Evolutionary conservation across 2,113 vertebrate genomes (phyloP), one percentile per base, ranked within the genome.

Genomic region (Chaetodon auriga): DNA sequence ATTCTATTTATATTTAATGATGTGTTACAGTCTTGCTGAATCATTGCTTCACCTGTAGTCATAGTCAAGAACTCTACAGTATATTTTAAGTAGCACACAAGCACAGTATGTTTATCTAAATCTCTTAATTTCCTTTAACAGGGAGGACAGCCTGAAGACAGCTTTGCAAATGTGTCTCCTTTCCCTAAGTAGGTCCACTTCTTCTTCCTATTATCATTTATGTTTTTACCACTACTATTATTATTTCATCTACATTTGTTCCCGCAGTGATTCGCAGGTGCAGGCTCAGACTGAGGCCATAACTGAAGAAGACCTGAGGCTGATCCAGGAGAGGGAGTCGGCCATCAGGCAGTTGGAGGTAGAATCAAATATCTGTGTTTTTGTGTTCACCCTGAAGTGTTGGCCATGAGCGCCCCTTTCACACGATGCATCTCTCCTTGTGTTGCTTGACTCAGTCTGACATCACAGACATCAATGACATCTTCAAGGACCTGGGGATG

Each of bases 401-500:
- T 10, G 53, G 19, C 21, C 19, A 10, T 7, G 21, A 70, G 8
- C 18, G 21, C 18, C 7, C 1, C 19, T 19, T 38, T 21, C n/a
- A 57, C 30, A 21, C 75, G n/a, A 49, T 64, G 11, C 0, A 0
- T 43, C 38, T 36, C 11, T 68, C 15, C 85, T 49, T 69, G 6
- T 90, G 43, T 73, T 86, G 60, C 82, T 55, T 38, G 43, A 88
- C 92, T 63, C 92, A 99, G 98, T 95, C 97, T 75, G 98, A 99
- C 94, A 99, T 99, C 92, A 95, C 96, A 93, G 97, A 98, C 83
- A 97, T 99, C 81, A 99, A 99, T 78, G 97, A 98, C 96, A 99
- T 99, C 93, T 99, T 99, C 94, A 99, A 98, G 95, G 97, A 99
- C 88, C 92, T 99, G 92, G 98, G 97, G 51, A 94, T 98, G 96